A percentile compares a stretch with the other conserved stretches of the same genome.
Conservation (phyloP, 2,113 vertebrate genomes). For the Etheostoma cragini region DNA sequence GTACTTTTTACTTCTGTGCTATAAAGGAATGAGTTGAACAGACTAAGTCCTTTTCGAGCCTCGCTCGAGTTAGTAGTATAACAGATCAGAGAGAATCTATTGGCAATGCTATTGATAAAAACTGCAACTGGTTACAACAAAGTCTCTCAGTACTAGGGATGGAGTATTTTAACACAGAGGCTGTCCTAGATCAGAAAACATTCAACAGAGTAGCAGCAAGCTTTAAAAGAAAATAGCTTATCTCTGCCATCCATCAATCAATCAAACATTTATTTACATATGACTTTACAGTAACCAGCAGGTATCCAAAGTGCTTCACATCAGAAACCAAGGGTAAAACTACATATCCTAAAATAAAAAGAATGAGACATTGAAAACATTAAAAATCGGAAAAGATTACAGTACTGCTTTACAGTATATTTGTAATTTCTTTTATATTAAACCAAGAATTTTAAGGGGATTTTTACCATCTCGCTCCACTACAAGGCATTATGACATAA, state of each 20-base stretch:
- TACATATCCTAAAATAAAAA: too few species aligned
- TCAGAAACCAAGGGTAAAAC: too few species aligned
- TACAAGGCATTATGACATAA: neutral
- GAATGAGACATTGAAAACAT: too few species aligned
- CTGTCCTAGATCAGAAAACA: neutral
- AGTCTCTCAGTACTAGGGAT: neutral
- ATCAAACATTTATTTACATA: too few species aligned
- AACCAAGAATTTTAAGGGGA: neutral
- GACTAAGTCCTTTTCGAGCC: neutral
- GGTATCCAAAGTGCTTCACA: too few species aligned
- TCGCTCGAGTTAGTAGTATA: neutral
- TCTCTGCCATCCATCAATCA: too few species aligned
- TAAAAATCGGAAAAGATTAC: too few species aligned
- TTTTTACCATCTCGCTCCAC: conserved; percentile 4
- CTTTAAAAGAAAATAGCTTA: neutral
- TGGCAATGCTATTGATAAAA: neutral
- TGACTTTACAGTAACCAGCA: too few species aligned
- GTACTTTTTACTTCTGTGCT: neutral
- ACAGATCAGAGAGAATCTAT: neutral
- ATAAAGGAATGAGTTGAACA: neutral
- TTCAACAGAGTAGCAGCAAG: neutral
- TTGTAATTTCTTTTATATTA: neutral
- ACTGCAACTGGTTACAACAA: neutral
- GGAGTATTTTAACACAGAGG: neutral
- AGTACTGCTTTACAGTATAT: neutral